phyloP scores from a whole-genome alignment of 2,797 vertebrate genomes.

The Triplophysa bombifrons region DNA sequence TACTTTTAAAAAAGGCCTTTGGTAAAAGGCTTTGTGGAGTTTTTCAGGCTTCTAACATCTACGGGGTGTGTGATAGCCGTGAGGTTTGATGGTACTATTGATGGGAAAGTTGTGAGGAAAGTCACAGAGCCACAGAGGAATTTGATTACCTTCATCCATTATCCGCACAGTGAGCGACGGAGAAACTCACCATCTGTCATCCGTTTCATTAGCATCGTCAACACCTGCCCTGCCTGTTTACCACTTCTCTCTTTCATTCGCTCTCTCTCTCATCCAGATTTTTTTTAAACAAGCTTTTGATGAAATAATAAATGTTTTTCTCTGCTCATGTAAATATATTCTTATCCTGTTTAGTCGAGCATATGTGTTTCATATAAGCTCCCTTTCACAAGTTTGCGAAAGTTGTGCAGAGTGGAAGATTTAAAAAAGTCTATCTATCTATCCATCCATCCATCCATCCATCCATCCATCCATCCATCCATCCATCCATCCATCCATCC shows the following conservation, averaged over 20 bases:
- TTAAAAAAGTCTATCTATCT: background rate
- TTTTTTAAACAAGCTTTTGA: slow-evolving; percentile 81
- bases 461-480: too few relatives aligned
- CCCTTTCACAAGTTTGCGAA: slow-evolving; percentile 36
- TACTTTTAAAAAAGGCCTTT: background rate
- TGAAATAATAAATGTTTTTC: slow-evolving; percentile 87
- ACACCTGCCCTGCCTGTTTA: slow-evolving; percentile 99
- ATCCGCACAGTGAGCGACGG: slow-evolving; percentile 95
- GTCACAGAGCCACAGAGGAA: slow-evolving; percentile 96
- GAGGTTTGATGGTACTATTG: slow-evolving; percentile 81
- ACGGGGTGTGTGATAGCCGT: slow-evolving; percentile 41
- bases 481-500: too few relatives aligned
- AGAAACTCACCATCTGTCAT: slow-evolving; percentile 99
- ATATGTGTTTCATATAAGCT: slow-evolving; percentile 31
- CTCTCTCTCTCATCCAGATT: slow-evolving; percentile 46
- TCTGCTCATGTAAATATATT: slow-evolving; percentile 64
- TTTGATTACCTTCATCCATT: slow-evolving; percentile 99
- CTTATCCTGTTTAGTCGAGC: slow-evolving; percentile 46
- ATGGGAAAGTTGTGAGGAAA: slow-evolving; percentile 96
- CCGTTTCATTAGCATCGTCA: slow-evolving; percentile 99
- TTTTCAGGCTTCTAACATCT: background rate
- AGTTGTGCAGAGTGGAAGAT: slow-evolving; percentile 2
- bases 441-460: too few relatives aligned
- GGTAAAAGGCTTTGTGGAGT: slow-evolving; percentile 1
- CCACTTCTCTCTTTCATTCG: slow-evolving; percentile 72